Conservation (phyloP, 2,797 vertebrate species). For the Cossypha heuglini region DNA sequence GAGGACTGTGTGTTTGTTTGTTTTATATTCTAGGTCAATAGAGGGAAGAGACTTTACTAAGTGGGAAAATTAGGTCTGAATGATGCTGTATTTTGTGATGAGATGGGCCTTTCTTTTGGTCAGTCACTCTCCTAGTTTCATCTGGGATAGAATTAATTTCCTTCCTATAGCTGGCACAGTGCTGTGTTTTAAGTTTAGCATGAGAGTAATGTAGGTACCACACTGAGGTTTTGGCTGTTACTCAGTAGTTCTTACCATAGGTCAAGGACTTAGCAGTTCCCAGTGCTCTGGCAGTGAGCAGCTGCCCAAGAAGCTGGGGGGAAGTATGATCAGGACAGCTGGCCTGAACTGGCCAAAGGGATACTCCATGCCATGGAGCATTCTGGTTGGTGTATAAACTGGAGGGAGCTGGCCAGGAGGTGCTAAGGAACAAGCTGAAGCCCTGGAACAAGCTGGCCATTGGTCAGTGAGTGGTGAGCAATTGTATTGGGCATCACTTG, state of each 20-base stretch:
- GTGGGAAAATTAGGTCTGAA: background rate
- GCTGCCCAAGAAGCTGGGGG: background rate
- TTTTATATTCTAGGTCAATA: background rate
- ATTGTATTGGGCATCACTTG: too few relatives aligned
- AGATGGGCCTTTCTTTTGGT: background rate
- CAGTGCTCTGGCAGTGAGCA: background rate
- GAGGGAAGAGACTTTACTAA: background rate
- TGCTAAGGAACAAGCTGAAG: background rate
- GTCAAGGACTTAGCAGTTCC: background rate
- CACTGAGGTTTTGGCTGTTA: background rate
- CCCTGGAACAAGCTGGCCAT: background rate
- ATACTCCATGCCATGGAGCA: background rate
- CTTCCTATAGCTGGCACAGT: background rate
- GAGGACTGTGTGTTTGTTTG: background rate
- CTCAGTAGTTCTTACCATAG: too few relatives aligned
- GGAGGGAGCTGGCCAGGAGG: background rate
- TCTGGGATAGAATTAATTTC: background rate
- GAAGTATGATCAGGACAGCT: background rate
- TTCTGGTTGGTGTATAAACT: background rate
- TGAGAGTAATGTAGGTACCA: background rate
- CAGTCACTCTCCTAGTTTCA: background rate
- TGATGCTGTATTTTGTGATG: background rate
- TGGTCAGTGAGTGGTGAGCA: fast-evolving
- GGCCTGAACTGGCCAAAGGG: background rate
- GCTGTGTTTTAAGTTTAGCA: background rate